phyloP scores from a whole-genome alignment of 2,797 vertebrate genomes.

The Anguilla anguilla region DNA sequence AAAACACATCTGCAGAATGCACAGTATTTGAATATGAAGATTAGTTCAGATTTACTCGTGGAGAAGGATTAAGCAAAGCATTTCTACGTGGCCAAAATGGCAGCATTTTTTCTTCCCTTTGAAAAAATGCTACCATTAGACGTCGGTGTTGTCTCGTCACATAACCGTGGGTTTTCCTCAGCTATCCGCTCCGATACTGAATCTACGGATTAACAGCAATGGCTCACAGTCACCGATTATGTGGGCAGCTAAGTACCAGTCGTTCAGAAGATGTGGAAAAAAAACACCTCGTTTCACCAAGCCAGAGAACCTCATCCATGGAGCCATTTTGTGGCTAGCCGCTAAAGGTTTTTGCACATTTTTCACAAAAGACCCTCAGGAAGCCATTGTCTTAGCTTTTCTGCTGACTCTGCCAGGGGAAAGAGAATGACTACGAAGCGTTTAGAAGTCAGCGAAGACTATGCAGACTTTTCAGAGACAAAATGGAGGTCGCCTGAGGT shows the following conservation, averaged over 20 bases:
- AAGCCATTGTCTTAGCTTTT: not conserved
- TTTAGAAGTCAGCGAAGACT: not conserved
- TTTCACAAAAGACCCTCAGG: not conserved
- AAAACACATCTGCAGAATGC: not conserved
- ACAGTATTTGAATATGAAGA: not conserved
- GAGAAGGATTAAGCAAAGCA: not conserved
- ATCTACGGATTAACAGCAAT: not conserved
- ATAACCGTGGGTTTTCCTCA: not conserved
- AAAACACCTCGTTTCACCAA: not conserved
- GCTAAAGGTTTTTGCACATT: not conserved
- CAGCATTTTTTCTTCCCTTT: not conserved
- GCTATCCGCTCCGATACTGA: not conserved
- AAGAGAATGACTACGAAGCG: not conserved
- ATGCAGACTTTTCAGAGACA: conserved; percentile 24
- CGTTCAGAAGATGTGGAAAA: not conserved
- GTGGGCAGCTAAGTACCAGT: not conserved
- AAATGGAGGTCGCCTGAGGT: conserved; percentile 23
- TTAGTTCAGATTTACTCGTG: not conserved
- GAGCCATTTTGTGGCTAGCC: not conserved
- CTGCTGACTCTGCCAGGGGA: not conserved
- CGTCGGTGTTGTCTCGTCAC: not conserved
- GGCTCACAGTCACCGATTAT: not conserved
- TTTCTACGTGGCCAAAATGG: not conserved
- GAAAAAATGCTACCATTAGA: too few species aligned
- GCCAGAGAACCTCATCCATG: not conserved